Percentiles rank a stretch among this genome's conserved stretches.
These are phyloP conservation scores for Habroteleia sp. DNA, from an alignment of 2,888 invertebrate genomes.

Conservation along the genomic window DNA sequence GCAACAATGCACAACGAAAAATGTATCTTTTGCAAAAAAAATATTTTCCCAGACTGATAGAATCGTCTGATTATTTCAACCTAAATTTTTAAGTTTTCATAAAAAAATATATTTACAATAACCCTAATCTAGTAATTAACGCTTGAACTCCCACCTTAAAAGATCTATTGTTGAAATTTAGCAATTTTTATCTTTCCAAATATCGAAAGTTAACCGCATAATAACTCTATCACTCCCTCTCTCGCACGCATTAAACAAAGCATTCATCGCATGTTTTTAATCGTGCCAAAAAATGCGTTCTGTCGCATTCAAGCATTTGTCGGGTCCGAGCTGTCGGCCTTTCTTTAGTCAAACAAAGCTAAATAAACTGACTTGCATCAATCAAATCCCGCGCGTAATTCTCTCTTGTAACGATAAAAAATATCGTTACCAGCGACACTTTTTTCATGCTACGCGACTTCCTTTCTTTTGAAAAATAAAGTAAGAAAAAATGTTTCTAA, in stretches of 20 bases:
- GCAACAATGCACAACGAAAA: too few species aligned
- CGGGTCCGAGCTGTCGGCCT: slow-evolving; percentile 41
- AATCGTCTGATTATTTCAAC: too few species aligned
- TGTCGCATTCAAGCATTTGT: slow-evolving; percentile 52
- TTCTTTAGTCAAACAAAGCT: slow-evolving; percentile 42
- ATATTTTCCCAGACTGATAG: too few species aligned
- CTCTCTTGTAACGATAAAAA: slow-evolving; percentile 28
- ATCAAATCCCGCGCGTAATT: slow-evolving; percentile 47
- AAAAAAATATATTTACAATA: too few species aligned
- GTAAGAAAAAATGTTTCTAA: slow-evolving; percentile 3
- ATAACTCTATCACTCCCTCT: slow-evolving; percentile 46
- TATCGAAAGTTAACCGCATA: slow-evolving; percentile 14
- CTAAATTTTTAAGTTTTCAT: too few species aligned
- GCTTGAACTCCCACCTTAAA: too few species aligned
- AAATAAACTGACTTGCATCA: slow-evolving; percentile 53
- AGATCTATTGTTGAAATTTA: too few species aligned
- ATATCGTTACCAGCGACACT: slow-evolving; percentile 50
- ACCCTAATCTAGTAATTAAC: too few species aligned
- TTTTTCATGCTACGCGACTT: slow-evolving; percentile 31
- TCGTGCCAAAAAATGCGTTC: slow-evolving; percentile 52
- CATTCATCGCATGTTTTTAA: slow-evolving; percentile 49
- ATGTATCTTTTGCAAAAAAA: too few species aligned
- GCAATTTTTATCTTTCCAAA: neutral
- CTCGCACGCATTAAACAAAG: slow-evolving; percentile 29
- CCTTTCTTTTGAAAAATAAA: slow-evolving; percentile 17